Base-by-base conservation (phyloP, 1,140 invertebrate genomes). In the Trissolcus basalis region DNA sequence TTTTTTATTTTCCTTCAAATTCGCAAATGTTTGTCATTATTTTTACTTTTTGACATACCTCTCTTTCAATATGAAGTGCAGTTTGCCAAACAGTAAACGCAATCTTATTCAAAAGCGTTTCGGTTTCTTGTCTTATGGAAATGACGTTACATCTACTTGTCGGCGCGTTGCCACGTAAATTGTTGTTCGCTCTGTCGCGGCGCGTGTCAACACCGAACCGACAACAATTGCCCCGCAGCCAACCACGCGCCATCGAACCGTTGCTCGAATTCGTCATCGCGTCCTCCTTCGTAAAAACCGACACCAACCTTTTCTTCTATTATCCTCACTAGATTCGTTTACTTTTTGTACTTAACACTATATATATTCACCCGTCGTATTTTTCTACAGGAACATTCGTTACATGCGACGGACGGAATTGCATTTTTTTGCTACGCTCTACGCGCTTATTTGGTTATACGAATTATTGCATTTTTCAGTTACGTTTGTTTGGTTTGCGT, bases 61-160 rank as follows among this genome's bases (percentile, higher is more conserved):
- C 86, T 78, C 88, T 87, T 82, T 91, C 89, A 49, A 91, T 88
- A 78, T 91, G 89, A 61, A 92, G 89, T 11, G 90, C 90, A 50
- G 90, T 90, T 78, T 91, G 91, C 90, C 90, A 91, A 36, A 92
- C 86, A 4, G 91, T 91, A 79, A 92, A 91, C 7, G 91, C 91
- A 27, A 92, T 89, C 53, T 89, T 85, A 68, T 91, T 90, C 53
- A 92, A 81, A 63, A 90, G 83, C 63, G 84, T 88, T 50, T 87
- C 84, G n/a, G 86, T 90, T 43, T 84, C 81, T 33, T 81, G 81
- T 36, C 70, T 74, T 49, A 83, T 54, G 0, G 81, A 80, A 53
- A 78, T 74, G 12, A 77, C 67, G 33, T 80, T 77, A 19, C 76
- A 36, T 4, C 36, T 12, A 41, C 69, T 58, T 4, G 33, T 13